Evolutionary conservation across 2,797 vertebrate species (phyloP).

Genomic region (Paguma larvata): DNA sequence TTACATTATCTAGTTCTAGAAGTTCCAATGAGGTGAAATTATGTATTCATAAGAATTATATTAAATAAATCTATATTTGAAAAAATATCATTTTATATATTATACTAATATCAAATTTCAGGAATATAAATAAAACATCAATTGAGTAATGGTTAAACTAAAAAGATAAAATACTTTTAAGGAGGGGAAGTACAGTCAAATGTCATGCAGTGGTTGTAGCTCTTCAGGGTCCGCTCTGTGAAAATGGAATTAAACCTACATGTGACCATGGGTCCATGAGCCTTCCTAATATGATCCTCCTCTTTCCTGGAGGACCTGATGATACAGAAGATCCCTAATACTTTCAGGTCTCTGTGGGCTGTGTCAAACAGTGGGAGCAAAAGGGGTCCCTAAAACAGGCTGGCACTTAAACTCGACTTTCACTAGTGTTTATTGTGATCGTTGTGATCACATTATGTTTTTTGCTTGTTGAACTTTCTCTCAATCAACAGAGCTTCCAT

Average conservation of each 20-base stretch:
- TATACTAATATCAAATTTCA: not conserved
- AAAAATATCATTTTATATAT: constrained; percentile 16
- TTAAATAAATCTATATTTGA: not conserved
- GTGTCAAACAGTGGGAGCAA: not conserved
- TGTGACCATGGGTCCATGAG: not conserved
- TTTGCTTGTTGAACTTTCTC: not conserved
- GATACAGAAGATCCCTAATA: not conserved
- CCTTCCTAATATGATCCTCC: not conserved
- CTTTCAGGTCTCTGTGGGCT: not conserved
- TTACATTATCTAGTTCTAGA: not conserved
- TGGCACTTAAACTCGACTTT: not conserved
- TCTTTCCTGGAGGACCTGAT: no score
- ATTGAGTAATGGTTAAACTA: not conserved
- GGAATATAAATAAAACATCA: not conserved
- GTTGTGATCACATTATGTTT: not conserved
- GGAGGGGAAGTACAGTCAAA: not conserved
- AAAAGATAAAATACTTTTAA: not conserved
- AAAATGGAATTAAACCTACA: not conserved
- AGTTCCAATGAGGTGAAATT: not conserved
- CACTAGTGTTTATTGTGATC: not conserved
- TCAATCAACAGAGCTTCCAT: not conserved
- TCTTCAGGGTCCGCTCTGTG: not conserved
- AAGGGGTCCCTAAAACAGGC: not conserved
- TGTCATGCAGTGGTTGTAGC: not conserved
- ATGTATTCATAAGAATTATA: not conserved